phyloP scores from a whole-genome alignment of 2,888 invertebrate genomes.

The Apeira syringaria region DNA sequence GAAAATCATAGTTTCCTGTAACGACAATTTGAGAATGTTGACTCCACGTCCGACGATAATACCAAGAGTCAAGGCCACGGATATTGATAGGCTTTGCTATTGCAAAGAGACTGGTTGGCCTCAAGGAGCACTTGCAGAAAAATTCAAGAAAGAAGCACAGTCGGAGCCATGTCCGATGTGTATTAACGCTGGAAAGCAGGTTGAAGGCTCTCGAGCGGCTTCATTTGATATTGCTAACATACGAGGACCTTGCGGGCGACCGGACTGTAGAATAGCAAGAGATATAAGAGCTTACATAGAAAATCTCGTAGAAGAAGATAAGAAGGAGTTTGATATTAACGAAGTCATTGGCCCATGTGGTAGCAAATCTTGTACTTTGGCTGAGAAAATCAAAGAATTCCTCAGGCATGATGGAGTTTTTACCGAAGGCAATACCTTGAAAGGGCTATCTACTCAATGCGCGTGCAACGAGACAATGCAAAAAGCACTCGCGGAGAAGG shows the following conservation, averaged over 20 bases:
- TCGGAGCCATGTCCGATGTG: slow-evolving; percentile 65
- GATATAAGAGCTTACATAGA: slow-evolving; percentile 68
- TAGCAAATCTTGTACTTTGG: slow-evolving; percentile 65
- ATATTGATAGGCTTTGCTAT: slow-evolving; percentile 70
- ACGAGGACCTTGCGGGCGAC: slow-evolving; percentile 70
- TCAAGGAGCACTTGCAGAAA: slow-evolving; percentile 56
- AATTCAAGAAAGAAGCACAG: slow-evolving; percentile 60
- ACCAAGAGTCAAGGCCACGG: slow-evolving; percentile 70
- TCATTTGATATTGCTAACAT: slow-evolving; percentile 69
- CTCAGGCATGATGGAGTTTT: slow-evolving; percentile 65
- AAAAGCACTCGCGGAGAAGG: slow-evolving; percentile 46
- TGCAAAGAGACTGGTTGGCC: slow-evolving; percentile 72
- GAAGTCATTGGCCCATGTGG: slow-evolving; percentile 73
- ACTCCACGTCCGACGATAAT: slow-evolving; percentile 66
- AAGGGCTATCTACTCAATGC: slow-evolving; percentile 71
- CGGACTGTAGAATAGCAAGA: slow-evolving; percentile 73
- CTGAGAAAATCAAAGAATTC: slow-evolving; percentile 65
- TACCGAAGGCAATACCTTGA: slow-evolving; percentile 40
- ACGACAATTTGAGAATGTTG: slow-evolving; percentile 76
- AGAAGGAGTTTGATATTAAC: slow-evolving; percentile 55
- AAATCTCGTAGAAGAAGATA: slow-evolving; percentile 67
- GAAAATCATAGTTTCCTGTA: slow-evolving; percentile 71
- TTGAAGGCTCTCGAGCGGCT: slow-evolving; percentile 33
- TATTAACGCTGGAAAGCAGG: slow-evolving; percentile 48
- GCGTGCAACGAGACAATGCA: slow-evolving; percentile 67